Base-by-base conservation (phyloP, 1,140 invertebrate species). In the Neotoxoptera formosana region DNA sequence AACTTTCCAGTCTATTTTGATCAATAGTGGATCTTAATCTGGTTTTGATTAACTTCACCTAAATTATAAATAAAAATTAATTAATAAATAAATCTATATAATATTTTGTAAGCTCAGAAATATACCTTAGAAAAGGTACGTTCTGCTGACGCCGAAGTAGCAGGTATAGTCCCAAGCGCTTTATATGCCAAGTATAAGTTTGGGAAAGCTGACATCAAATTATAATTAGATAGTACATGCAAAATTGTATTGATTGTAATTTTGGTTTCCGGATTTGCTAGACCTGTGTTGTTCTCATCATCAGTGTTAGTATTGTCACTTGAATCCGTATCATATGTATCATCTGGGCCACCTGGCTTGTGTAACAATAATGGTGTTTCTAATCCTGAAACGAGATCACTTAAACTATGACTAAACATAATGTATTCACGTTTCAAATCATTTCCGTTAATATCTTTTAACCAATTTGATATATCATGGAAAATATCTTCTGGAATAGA, bases 151-250 rank as follows among this genome's bases (percentile, higher is more conserved):
- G 81, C 81, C 9, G 81, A 84, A 41, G 81, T 84, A 23, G 36
- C 81, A 21, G 36, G 36, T 41, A 84, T 84, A 25, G 36, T 84
- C 11, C 81, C 81, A 41, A 84, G 36, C 7, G 36, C 81, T 84
- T 84, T 84, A 41, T 84, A 41, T 0, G 81, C 81, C 23, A 84
- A 41, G 20, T 84, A 41, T 41, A 84, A 84, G 36, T 84, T 84
- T 84, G 81, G 81, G 23, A 84, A 84, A 84, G 81, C 81, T 84
- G 76, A 83, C 76, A 83, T 83, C 34, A 83, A 83, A 83, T 81
- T 36, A 81, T 83, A 83, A 34, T 83, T 83, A 20, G 76, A 83
- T 34, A 83, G 76, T 83, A 83, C 34, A 83, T 83, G 34, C 34
- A 83, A 83, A 41, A 36, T 83, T 41, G 34, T 81, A 81, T 81